Conservation (phyloP, 2,888 invertebrate species). For the Orchestes rusci region DNA sequence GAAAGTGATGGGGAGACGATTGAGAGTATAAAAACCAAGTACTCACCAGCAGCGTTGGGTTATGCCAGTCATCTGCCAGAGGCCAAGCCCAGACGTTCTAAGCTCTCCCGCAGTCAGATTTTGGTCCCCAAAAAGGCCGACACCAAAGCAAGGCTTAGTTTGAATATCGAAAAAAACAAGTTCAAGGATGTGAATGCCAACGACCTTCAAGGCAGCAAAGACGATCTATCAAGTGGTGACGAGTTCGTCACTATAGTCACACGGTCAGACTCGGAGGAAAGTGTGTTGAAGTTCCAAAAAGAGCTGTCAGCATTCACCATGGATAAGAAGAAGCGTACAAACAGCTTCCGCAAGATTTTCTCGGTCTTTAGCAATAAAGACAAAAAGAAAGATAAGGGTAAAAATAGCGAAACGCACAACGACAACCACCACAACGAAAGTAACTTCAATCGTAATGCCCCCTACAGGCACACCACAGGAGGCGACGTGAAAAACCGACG, state of each 20-base stretch:
- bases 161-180: slow-evolving; percentile 22
- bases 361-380: slow-evolving; percentile 38
- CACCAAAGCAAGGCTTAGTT: slow-evolving; percentile 21
- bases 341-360: slow-evolving; percentile 38
- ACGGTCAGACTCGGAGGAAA: slow-evolving; percentile 37
- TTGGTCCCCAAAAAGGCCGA: slow-evolving; percentile 14
- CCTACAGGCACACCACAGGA: slow-evolving; percentile 33
- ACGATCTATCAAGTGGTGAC: slow-evolving; percentile 24
- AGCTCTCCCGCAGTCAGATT: slow-evolving; percentile 25
- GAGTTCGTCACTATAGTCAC: slow-evolving; percentile 29
- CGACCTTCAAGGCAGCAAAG: slow-evolving; percentile 18
- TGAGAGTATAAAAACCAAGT: slow-evolving; percentile 31
- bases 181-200: slow-evolving; percentile 34
- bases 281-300: slow-evolving; percentile 35
- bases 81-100: slow-evolving; percentile 23
- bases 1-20: slow-evolving; percentile 24
- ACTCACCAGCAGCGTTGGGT: slow-evolving; percentile 35
- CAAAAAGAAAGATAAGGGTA: slow-evolving; percentile 43
- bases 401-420: slow-evolving; percentile 29
- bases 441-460: slow-evolving; percentile 33
- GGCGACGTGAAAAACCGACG: slow-evolving; percentile 13
- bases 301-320: slow-evolving; percentile 37
- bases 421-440: slow-evolving; percentile 41
- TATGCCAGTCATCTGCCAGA: slow-evolving; percentile 30
- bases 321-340: slow-evolving; percentile 40